Evolutionary conservation across 2,797 vertebrate genomes (phyloP).

Genomic region (Pterois miles): DNA sequence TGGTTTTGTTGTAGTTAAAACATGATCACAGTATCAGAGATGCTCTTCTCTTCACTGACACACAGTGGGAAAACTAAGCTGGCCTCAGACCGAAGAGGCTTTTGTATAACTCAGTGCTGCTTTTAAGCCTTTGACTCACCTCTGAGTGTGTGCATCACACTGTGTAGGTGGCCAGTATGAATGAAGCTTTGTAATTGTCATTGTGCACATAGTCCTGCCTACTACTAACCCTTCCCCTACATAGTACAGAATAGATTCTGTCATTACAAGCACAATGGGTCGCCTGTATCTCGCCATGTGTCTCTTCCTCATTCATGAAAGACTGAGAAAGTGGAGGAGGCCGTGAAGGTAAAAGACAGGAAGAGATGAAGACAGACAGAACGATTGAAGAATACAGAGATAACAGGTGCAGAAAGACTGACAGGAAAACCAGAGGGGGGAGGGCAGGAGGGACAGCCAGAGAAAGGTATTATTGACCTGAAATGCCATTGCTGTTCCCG

Average conservation of each 20-base stretch:
- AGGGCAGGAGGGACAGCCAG: slow-evolving; percentile 12
- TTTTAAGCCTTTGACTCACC: slow-evolving; percentile 19
- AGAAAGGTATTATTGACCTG: slow-evolving; percentile 64
- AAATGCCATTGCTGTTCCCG: slow-evolving; percentile 45
- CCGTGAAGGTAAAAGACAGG: not conserved
- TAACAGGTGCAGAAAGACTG: slow-evolving; percentile 17
- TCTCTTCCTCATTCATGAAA: not conserved
- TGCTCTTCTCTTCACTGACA: not conserved
- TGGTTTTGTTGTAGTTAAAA: not conserved
- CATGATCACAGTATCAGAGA: not conserved
- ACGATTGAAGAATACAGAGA: not conserved
- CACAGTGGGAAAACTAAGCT: not conserved
- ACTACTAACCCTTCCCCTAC: not conserved
- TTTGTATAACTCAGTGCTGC: not conserved
- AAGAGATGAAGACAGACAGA: not conserved
- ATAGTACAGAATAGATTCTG: not conserved
- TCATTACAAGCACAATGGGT: slow-evolving; percentile 6
- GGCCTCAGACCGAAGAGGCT: not conserved
- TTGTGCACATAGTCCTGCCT: slow-evolving; percentile 1
- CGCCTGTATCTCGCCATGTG: not conserved
- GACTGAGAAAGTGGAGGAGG: not conserved
- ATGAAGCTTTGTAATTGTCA: slow-evolving; percentile 14
- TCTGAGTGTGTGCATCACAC: not conserved
- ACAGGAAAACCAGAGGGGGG: slow-evolving; percentile 1
- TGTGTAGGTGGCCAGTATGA: slow-evolving; percentile 20